A percentile compares a stretch with the other conserved stretches of the same genome.
Conservation (phyloP, 2,113 vertebrate species). For the Pimephales promelas region DNA sequence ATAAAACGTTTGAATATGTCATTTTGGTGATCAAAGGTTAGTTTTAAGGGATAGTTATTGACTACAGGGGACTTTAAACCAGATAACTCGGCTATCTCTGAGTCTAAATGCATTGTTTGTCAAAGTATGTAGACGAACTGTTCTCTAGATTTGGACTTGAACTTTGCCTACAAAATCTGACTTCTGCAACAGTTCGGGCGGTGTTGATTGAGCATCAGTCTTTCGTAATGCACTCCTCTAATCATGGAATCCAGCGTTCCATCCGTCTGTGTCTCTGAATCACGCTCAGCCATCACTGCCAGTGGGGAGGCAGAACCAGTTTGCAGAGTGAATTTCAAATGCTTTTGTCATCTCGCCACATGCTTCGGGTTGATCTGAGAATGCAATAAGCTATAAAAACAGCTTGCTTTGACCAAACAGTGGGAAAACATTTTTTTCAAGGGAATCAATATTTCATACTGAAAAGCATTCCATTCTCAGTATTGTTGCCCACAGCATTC, state of each 20-base stretch:
- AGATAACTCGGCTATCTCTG: not conserved
- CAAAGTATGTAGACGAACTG: not conserved
- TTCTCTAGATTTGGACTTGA: not conserved
- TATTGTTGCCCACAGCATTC: not conserved
- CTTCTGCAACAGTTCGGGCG: not conserved
- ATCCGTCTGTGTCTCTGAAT: slow-evolving; percentile 20
- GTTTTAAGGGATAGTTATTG: no score
- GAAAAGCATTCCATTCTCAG: not conserved
- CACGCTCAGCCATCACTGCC: slow-evolving; percentile 16
- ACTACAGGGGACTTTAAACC: not conserved
- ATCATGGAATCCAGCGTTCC: slow-evolving; percentile 18
- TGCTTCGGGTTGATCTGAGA: slow-evolving; percentile 12
- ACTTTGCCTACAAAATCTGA: not conserved
- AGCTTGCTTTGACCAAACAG: not conserved
- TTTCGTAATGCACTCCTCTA: not conserved
- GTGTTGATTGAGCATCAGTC: slow-evolving; percentile 3
- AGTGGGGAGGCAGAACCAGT: slow-evolving; percentile 21
- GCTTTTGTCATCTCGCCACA: slow-evolving; percentile 25
- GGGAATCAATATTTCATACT: slow-evolving; percentile 40
- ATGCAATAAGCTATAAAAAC: slow-evolving; percentile 23
- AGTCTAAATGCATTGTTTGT: not conserved
- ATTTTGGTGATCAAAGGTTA: no score
- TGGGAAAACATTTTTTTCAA: slow-evolving; percentile 52
- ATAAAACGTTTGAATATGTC: no score
- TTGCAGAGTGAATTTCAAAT: slow-evolving; percentile 42